phyloP scores from a whole-genome alignment of 2,797 vertebrate species.

The Syngnathus rostellatus region DNA sequence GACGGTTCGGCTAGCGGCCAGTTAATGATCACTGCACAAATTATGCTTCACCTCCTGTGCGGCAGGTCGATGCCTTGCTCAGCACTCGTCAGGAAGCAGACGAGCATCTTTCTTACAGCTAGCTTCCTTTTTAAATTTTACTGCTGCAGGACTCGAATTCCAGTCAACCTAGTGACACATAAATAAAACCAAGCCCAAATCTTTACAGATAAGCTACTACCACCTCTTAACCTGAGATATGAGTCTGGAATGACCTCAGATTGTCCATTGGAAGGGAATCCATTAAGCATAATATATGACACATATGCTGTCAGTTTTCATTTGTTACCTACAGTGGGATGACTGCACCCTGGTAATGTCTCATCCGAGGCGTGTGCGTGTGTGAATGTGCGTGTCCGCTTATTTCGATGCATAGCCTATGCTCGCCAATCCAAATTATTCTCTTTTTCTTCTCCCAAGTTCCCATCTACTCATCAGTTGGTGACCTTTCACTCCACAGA shows the following conservation, averaged over 20 bases:
- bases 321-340: slow-evolving; percentile 52
- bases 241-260: neutral
- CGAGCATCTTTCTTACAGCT: too few relatives aligned
- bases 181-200: neutral
- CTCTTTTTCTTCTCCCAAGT: slow-evolving; percentile 20
- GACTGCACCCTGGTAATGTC: slow-evolving; percentile 41
- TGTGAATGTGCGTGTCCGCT: neutral
- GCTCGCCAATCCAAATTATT: slow-evolving; percentile 5
- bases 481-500: slow-evolving; percentile 41
- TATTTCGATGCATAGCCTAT: neutral
- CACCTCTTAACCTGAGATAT: neutral
- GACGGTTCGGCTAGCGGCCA: too few relatives aligned
- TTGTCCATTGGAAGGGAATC: neutral
- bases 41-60: too few relatives aligned
- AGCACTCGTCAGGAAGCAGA: too few relatives aligned
- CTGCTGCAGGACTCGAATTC: neutral
- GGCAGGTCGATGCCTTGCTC: too few relatives aligned
- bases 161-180: neutral
- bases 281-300: slow-evolving; percentile 57
- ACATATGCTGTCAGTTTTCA: slow-evolving; percentile 63
- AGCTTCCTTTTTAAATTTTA: too few relatives aligned
- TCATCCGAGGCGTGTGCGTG: slow-evolving; percentile 26
- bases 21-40: too few relatives aligned
- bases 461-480: slow-evolving; percentile 33
- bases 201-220: neutral